phyloP scores from a whole-genome alignment of 2,888 invertebrate genomes.

The Drosophila meridiana region DNA sequence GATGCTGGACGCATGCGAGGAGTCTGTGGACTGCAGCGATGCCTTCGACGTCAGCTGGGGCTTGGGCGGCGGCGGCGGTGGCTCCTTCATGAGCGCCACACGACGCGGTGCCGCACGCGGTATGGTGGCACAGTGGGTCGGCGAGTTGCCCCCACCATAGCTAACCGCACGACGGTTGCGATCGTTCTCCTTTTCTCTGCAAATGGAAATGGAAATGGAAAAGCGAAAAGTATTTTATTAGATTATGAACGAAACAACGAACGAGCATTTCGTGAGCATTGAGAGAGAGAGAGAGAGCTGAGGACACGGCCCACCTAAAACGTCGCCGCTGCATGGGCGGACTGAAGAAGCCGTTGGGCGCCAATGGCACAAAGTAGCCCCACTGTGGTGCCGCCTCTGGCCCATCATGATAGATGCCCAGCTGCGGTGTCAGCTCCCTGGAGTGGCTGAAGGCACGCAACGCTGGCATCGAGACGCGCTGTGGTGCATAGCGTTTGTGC shows the following conservation, averaged over 20 bases:
- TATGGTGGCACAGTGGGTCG: slow-evolving; percentile 76
- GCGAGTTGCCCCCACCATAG: slow-evolving; percentile 77
- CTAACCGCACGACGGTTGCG: slow-evolving; percentile 84
- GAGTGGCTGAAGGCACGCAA: slow-evolving; percentile 53
- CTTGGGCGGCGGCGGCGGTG: slow-evolving; percentile 83
- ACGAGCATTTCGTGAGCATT: not conserved
- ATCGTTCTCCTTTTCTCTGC: slow-evolving; percentile 84
- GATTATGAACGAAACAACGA: not conserved
- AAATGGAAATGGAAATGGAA: slow-evolving; percentile 31
- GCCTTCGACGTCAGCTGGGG: slow-evolving; percentile 76
- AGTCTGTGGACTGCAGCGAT: slow-evolving; percentile 70
- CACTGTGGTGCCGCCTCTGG: slow-evolving; percentile 85
- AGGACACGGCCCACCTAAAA: slow-evolving; percentile 73
- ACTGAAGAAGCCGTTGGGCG: slow-evolving; percentile 85
- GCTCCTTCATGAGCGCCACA: slow-evolving; percentile 83
- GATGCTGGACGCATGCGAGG: slow-evolving; percentile 68
- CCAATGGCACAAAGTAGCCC: slow-evolving; percentile 87
- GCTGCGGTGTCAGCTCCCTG: slow-evolving; percentile 67
- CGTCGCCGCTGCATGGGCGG: slow-evolving; percentile 81
- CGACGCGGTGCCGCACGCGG: slow-evolving; percentile 84
- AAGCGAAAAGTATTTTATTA: slow-evolving; percentile 13
- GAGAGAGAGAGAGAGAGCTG: not conserved
- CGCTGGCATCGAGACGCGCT: slow-evolving; percentile 70
- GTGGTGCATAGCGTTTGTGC: slow-evolving; percentile 55
- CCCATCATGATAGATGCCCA: slow-evolving; percentile 78